Conservation (phyloP, 2,797 vertebrate genomes). For the Sebastes iracundus region DNA sequence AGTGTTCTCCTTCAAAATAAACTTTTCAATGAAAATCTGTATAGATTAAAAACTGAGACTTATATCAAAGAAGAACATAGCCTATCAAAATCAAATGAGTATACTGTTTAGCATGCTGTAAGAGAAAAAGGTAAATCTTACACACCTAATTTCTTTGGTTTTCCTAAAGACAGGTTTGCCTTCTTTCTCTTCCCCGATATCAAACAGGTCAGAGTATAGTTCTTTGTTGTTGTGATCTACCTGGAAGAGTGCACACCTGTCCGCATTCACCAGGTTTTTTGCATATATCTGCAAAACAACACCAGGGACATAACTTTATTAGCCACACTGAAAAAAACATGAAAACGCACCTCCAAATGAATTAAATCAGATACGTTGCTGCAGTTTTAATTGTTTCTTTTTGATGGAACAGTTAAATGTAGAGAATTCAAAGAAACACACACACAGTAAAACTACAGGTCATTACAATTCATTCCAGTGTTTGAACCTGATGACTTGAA, state of each 20-base stretch:
- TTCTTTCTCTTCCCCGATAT: conserved; percentile 98
- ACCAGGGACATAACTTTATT: conserved; percentile 20
- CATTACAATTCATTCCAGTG: conserved; percentile 36
- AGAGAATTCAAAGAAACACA: conserved; percentile 11
- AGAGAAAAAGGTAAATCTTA: not conserved
- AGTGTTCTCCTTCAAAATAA: not conserved
- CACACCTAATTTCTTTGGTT: conserved; percentile 99
- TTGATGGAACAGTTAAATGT: conserved; percentile 20
- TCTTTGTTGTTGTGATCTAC: conserved; percentile 99
- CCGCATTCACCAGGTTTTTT: conserved; percentile 99
- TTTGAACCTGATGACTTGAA: conserved; percentile 48
- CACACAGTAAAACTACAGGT: conserved; percentile 24
- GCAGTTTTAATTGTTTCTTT: conserved; percentile 6
- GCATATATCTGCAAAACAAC: conserved; percentile 94
- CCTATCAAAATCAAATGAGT: not conserved
- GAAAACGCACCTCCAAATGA: not conserved
- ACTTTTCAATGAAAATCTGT: not conserved
- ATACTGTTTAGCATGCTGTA: not conserved
- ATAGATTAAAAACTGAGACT: not conserved
- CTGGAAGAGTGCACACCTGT: conserved; percentile 99
- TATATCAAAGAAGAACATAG: not conserved
- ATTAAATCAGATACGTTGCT: not conserved
- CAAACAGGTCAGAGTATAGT: conserved; percentile 98
- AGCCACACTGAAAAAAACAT: not conserved
- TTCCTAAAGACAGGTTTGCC: conserved; percentile 98